Evolutionary conservation across 2,888 invertebrate species (phyloP).

Genomic region (Netelia fuscicornis): DNA sequence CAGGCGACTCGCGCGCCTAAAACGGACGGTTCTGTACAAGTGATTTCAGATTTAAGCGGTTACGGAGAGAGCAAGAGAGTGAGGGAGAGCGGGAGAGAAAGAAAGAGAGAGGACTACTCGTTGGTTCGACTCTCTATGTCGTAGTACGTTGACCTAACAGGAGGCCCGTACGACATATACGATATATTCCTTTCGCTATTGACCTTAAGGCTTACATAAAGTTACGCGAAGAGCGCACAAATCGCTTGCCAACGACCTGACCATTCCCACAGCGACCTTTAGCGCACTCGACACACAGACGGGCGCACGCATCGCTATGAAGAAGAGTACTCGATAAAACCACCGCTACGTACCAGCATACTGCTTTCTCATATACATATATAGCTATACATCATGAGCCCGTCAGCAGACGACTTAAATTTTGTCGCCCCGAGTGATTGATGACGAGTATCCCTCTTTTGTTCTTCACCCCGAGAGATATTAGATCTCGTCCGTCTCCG

Average conservation of each 20-base stretch:
- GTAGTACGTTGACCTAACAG: conserved; percentile 60
- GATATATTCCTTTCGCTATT: conserved; percentile 62
- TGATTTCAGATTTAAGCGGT: conserved; percentile 58
- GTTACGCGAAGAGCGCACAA: conserved; percentile 67
- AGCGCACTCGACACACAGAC: conserved; percentile 48
- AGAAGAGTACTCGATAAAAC: conserved; percentile 37
- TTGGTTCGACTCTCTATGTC: conserved; percentile 28
- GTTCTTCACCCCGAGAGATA: conserved; percentile 44
- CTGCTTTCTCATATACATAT: conserved; percentile 33
- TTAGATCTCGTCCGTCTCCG: conserved; percentile 57
- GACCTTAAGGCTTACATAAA: conserved; percentile 68
- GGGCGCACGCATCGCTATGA: background rate
- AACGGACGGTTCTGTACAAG: conserved; percentile 53
- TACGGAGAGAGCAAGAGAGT: background rate
- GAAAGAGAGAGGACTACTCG: background rate
- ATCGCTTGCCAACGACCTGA: conserved; percentile 67
- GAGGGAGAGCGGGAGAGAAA: too few species aligned
- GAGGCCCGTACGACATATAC: conserved; percentile 32
- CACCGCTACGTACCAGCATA: conserved; percentile 10
- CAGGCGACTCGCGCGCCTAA: conserved; percentile 49
- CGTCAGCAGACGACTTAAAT: conserved; percentile 47
- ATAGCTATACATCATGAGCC: conserved; percentile 25
- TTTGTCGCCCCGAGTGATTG: conserved; percentile 57
- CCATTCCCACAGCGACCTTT: conserved; percentile 63
- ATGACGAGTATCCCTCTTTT: conserved; percentile 47